phyloP scores from a whole-genome alignment of 2,888 invertebrate species.

The Periphyllus acericola region DNA sequence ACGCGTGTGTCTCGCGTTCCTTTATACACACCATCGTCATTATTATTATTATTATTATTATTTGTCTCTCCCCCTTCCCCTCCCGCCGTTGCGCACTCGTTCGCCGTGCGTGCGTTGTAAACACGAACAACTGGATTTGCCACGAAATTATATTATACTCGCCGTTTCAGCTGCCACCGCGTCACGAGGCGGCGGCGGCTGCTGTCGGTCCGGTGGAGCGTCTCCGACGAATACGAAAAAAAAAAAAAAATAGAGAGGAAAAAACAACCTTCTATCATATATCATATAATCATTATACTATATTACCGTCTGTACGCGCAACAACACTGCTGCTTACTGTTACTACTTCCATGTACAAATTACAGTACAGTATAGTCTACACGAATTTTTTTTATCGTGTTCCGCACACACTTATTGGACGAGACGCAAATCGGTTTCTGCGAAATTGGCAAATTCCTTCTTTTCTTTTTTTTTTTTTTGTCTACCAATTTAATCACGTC shows the following conservation, averaged over 20 bases:
- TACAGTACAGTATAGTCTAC: too few species aligned
- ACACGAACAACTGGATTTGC: constrained; percentile 59
- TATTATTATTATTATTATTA: constrained; percentile 50
- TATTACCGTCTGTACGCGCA: too few species aligned
- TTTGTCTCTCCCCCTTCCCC: background rate
- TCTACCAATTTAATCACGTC: too few species aligned
- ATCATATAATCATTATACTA: too few species aligned
- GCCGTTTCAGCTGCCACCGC: constrained; percentile 48
- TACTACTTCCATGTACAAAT: too few species aligned
- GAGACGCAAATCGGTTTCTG: too few species aligned
- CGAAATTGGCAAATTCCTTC: too few species aligned
- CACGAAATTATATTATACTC: constrained; percentile 47
- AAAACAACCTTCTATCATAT: too few species aligned
- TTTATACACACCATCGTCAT: background rate
- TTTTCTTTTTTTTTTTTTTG: too few species aligned
- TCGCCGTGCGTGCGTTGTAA: constrained; percentile 4
- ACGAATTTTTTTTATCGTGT: too few species aligned
- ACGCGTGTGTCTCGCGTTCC: constrained; percentile 46
- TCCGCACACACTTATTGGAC: too few species aligned
- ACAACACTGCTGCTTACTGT: too few species aligned
- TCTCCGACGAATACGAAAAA: background rate
- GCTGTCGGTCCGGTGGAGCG: constrained; percentile 23
- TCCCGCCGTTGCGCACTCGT: background rate
- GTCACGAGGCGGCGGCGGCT: constrained; percentile 16
- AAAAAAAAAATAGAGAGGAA: constrained; percentile 2